Conservation (phyloP, 1,140 invertebrate genomes). For the Eriosoma lanigerum region DNA sequence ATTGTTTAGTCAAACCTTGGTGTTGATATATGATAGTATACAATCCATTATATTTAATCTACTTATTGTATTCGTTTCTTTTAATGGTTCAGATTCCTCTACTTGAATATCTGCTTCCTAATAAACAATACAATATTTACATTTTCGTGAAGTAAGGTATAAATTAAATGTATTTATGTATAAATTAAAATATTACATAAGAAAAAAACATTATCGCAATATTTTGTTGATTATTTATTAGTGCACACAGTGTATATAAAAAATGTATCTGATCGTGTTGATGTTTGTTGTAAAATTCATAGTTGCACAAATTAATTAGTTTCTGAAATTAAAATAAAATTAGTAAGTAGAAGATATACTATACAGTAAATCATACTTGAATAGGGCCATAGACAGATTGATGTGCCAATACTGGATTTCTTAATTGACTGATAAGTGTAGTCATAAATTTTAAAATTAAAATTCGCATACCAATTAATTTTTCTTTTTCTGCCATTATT, state of each 20-base stretch:
- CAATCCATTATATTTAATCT: slow-evolving; percentile 40
- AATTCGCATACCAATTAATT: slow-evolving; percentile 28
- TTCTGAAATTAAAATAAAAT: slow-evolving; percentile 23
- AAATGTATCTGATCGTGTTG: slow-evolving; percentile 33
- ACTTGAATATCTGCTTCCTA: background rate
- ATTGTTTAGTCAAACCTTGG: slow-evolving; percentile 3
- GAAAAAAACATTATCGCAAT: slow-evolving; percentile 35
- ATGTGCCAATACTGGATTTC: slow-evolving; percentile 26
- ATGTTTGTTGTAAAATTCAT: background rate
- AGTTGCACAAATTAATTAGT: slow-evolving; percentile 34
- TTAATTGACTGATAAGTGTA: slow-evolving; percentile 33
- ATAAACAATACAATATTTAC: background rate
- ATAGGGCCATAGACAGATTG: slow-evolving; percentile 4
- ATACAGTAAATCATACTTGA: background rate
- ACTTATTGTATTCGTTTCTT: background rate
- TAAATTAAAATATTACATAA: slow-evolving; percentile 14
- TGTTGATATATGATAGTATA: slow-evolving; percentile 18
- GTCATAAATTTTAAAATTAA: slow-evolving; percentile 34
- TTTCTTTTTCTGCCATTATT: slow-evolving; percentile 42
- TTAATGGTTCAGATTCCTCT: background rate
- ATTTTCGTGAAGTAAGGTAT: background rate
- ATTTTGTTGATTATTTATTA: slow-evolving; percentile 31
- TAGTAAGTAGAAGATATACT: background rate
- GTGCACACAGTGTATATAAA: slow-evolving; percentile 19
- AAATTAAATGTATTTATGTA: background rate